Percentiles rank a stretch among this genome's conserved stretches.
Evolutionary conservation across 1,140 invertebrate species (phyloP).

Genomic region (Scaptomyza graminum): DNA sequence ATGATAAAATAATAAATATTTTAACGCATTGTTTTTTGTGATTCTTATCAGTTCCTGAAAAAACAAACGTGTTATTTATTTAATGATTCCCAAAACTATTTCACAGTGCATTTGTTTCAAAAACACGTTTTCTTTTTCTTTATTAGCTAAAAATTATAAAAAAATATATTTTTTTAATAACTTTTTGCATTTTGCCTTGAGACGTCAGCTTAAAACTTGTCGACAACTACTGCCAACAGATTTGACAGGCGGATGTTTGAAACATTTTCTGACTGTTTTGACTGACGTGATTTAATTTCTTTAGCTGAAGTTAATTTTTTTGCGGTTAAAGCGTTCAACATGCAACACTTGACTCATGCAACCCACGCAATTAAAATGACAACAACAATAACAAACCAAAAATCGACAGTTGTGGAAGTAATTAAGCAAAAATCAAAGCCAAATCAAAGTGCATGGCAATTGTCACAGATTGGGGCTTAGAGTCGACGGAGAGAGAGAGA

Average conservation of each 20-base stretch:
- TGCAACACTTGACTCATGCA: conserved; percentile 43
- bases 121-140: rapidly evolving
- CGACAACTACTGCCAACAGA: not conserved
- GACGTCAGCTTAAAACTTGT: too few species aligned
- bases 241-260: not conserved
- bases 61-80: not conserved
- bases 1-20: not conserved
- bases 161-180: not conserved
- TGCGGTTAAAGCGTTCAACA: conserved; percentile 26
- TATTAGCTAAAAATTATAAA: not conserved
- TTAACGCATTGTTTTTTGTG: too few species aligned
- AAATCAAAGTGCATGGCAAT: conserved; percentile 82
- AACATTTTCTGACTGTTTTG: not conserved
- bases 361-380: conserved; percentile 38
- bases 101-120: not conserved
- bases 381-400: conserved; percentile 35
- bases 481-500: conserved; percentile 20
- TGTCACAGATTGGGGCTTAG: conserved; percentile 74
- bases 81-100: not conserved
- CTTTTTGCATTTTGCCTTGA: too few species aligned
- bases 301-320: conserved; percentile 5
- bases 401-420: conserved; percentile 68
- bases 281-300: conserved; percentile 20
- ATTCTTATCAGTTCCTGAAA: not conserved
- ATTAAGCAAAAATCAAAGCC: conserved; percentile 81